These are phyloP conservation scores for Todiramphus saurophagus DNA, from an alignment of 2,113 vertebrate genomes.

Conservation along the genomic window DNA sequence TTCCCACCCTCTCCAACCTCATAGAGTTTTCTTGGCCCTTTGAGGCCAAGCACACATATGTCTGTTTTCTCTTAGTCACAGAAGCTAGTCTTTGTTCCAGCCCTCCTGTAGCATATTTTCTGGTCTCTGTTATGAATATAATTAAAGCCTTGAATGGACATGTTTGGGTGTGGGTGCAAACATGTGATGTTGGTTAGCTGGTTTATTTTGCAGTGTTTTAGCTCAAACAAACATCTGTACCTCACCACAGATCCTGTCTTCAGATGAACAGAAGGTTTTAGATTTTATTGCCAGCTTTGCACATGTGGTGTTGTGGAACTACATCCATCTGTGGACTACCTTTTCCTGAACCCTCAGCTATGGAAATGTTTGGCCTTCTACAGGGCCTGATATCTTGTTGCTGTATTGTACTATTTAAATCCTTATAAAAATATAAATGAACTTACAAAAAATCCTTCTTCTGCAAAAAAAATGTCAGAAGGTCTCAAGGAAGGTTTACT, in stretches of 20 bases:
- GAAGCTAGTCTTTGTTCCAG: background rate
- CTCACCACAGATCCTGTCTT: background rate
- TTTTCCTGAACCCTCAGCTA: background rate
- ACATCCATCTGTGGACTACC: background rate
- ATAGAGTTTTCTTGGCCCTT: background rate
- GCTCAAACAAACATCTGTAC: conserved; percentile 1
- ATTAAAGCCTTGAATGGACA: background rate
- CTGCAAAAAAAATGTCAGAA: background rate
- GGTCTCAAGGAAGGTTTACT: background rate
- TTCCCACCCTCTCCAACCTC: background rate
- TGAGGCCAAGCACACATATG: background rate
- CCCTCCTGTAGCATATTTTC: background rate
- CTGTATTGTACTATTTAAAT: background rate
- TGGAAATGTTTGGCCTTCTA: background rate
- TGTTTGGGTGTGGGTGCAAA: background rate
- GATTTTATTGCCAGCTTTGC: background rate
- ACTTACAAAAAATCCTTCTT: background rate
- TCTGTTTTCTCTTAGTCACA: conserved; percentile 12
- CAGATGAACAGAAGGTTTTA: background rate
- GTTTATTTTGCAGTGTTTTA: conserved; percentile 5
- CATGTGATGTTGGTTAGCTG: background rate
- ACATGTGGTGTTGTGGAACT: background rate
- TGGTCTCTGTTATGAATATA: background rate
- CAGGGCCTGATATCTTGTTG: background rate
- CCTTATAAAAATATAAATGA: background rate